phyloP scores from a whole-genome alignment of 2,797 vertebrate genomes.

The Ambastaia sidthimunki region DNA sequence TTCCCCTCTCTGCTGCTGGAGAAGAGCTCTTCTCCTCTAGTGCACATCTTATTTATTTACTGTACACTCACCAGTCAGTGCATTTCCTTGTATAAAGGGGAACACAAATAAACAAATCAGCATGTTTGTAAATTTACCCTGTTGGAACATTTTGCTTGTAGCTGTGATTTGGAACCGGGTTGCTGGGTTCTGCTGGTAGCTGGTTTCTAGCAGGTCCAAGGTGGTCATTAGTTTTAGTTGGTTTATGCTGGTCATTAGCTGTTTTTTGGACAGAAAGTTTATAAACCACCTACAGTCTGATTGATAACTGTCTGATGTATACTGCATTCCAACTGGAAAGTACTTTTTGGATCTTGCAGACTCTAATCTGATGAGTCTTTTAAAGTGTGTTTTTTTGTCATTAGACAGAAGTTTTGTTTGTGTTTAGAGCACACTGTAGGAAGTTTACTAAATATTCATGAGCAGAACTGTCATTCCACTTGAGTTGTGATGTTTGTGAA shows the following conservation, averaged over 20 bases:
- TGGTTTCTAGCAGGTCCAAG: background rate
- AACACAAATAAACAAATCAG: conserved; percentile 16
- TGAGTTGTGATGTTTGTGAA: background rate
- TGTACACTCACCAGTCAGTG: conserved; percentile 8
- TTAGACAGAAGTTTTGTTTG: too few relatives aligned
- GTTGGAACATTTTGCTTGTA: background rate
- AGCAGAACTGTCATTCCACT: too few relatives aligned
- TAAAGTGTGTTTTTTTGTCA: too few relatives aligned
- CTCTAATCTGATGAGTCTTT: background rate
- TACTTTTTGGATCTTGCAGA: background rate
- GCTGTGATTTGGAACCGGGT: conserved; percentile 32
- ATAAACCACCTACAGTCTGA: background rate
- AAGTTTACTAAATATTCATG: too few relatives aligned
- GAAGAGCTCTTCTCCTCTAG: conserved; percentile 42
- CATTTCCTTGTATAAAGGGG: background rate
- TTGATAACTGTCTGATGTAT: background rate
- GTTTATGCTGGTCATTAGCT: background rate
- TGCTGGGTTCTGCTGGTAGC: conserved; percentile 10
- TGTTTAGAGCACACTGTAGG: too few relatives aligned
- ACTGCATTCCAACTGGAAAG: background rate
- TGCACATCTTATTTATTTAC: conserved; percentile 37
- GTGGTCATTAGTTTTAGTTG: background rate
- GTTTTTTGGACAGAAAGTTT: background rate
- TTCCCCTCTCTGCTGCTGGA: conserved; percentile 35
- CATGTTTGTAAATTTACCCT: background rate